Base-by-base conservation (phyloP, 1,140 invertebrate species). In the Heliothis subflexa region DNA sequence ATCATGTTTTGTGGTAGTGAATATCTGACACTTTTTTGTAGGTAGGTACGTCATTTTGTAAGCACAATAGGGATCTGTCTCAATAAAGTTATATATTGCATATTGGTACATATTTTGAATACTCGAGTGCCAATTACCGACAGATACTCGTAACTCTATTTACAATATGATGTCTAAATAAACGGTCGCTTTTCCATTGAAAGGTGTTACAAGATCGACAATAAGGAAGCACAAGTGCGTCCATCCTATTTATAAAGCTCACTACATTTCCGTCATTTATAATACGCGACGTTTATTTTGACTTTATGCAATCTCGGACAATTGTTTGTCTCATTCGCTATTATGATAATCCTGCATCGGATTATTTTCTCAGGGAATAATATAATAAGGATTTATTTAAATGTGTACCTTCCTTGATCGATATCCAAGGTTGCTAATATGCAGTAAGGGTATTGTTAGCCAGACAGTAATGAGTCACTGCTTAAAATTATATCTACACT, bases 181-280 rank as follows among this genome's bases (percentile, higher is more conserved):
- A 45, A 47, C 16, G 9, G 11, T 47, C 16, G 11, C n/a, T 18
- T 66, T 47, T 12, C 10, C 62, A 16, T 49, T 47, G 62, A 66
- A 18, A 66, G 18, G 10, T 40, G 16, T 64, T 40, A 64, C 9
- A 47, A 66, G 62, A 66, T 49, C 62, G 40, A 47, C 62, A 66
- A 47, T 66, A 66, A 66, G 62, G 62, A 66, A 66, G 40, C 12
- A 5, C n/a, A 45, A 11, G 18, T 45, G 11, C 40, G 18, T 18
- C 40, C 12, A 21, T 66, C 40, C 62, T 66, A 66, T 66, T 66
- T 45, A 66, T 66, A 66, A 66, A 47, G 40, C 61, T 18, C 55
- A 18, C n/a, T 47, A 66, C 13, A 21, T 33, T 66, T 66, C 62
- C 62, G 62, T 47, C 62, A 64, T 64, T 10, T 33, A 16, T 14